phyloP scores from a whole-genome alignment of 2,888 invertebrate species.

The Dexiosoma caninum region DNA sequence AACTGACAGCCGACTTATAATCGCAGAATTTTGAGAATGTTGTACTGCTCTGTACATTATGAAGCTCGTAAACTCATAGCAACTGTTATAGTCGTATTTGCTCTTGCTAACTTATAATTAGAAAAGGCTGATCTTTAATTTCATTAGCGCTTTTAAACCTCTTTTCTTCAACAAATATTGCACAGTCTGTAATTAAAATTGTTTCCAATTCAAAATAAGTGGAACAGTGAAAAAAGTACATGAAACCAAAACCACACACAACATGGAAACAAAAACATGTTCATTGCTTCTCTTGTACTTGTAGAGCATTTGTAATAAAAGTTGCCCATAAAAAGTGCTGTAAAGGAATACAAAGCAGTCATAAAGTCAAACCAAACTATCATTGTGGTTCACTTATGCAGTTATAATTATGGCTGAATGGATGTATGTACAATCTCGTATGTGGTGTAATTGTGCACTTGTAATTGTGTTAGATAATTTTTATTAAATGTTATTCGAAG shows the following conservation, averaged over 20 bases:
- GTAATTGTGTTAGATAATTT: neutral
- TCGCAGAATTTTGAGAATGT: no score
- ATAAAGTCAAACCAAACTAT: slow-evolving; percentile 29
- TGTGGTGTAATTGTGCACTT: neutral
- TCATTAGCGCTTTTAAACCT: no score
- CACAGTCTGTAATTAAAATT: neutral
- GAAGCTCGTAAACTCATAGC: no score
- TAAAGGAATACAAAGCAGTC: neutral
- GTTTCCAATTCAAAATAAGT: neutral
- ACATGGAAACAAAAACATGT: neutral
- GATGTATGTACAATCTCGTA: neutral
- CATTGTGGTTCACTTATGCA: slow-evolving; percentile 6
- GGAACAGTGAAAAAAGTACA: neutral
- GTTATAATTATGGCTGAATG: slow-evolving; percentile 16
- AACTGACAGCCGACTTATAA: no score
- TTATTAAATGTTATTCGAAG: no score
- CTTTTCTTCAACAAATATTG: no score
- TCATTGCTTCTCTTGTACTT: neutral
- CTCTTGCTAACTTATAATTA: no score
- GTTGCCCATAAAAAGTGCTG: neutral
- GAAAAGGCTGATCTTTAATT: no score
- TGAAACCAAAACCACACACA: neutral
- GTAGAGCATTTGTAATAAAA: slow-evolving; percentile 31
- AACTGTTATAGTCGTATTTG: no score
- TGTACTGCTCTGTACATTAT: no score